Conservation (phyloP, 2,888 invertebrate species). For the Papilio elwesi region DNA sequence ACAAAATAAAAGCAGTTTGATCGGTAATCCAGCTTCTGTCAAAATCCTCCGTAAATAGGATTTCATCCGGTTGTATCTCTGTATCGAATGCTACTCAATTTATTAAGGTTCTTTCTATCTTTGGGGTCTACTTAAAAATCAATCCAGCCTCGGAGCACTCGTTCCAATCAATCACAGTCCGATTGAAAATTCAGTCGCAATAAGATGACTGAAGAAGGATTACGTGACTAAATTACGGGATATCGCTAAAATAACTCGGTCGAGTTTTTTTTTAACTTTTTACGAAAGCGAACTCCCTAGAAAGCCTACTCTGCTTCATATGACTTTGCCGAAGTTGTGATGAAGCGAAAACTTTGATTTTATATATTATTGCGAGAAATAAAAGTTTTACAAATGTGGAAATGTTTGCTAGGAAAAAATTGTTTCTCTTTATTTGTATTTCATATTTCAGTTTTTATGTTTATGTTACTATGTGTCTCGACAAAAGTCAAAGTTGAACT, state of each 20-base stretch:
- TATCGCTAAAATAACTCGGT: slow-evolving; percentile 55
- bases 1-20: slow-evolving; percentile 51
- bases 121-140: slow-evolving; percentile 76
- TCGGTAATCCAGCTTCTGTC: slow-evolving; percentile 63
- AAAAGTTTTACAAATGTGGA: slow-evolving; percentile 15
- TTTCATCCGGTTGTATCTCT: slow-evolving; percentile 69
- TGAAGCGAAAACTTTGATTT: slow-evolving; percentile 39
- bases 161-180: slow-evolving; percentile 79
- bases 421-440: neutral
- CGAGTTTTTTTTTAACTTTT: slow-evolving; percentile 46
- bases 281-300: slow-evolving; percentile 30
- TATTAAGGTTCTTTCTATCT: slow-evolving; percentile 71
- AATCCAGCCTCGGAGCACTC: slow-evolving; percentile 66
- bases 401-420: slow-evolving; percentile 12
- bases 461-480: no score
- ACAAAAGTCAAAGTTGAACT: no score
- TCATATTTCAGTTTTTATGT: neutral
- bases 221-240: slow-evolving; percentile 73
- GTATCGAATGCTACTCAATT: slow-evolving; percentile 71
- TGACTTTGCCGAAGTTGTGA: slow-evolving; percentile 38
- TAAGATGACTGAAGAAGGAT: slow-evolving; percentile 75
- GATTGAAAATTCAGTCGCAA: slow-evolving; percentile 78
- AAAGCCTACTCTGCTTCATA: slow-evolving; percentile 29
- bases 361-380: slow-evolving; percentile 29
- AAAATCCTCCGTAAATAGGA: slow-evolving; percentile 66